Conservation (phyloP, 2,888 invertebrate genomes). For the Resseliella maxima region DNA sequence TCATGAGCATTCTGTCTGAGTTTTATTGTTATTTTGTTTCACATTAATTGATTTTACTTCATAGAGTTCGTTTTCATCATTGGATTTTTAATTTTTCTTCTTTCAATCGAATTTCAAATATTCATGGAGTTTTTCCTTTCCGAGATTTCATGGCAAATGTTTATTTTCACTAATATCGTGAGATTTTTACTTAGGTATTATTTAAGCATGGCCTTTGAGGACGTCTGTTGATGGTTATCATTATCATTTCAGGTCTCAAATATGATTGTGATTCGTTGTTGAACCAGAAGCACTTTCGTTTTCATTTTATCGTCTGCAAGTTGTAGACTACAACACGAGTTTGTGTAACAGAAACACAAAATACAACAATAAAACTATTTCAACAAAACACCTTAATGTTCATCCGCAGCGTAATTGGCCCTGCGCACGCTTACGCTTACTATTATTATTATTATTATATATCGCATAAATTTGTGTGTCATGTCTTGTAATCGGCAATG, state of each 20-base stretch:
- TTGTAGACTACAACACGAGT: neutral
- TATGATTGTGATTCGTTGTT: neutral
- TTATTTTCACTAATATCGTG: neutral
- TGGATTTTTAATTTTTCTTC: too few relatives aligned
- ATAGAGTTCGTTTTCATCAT: too few relatives aligned
- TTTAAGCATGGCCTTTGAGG: neutral
- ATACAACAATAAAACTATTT: neutral
- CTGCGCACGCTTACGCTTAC: neutral
- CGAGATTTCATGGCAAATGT: neutral
- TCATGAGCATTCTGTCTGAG: too few relatives aligned
- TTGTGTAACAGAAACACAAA: neutral
- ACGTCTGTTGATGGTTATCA: neutral
- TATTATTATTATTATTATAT: neutral
- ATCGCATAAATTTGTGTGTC: neutral
- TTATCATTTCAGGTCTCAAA: neutral
- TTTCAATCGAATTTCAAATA: too few relatives aligned
- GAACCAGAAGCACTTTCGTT: neutral
- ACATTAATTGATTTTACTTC: too few relatives aligned
- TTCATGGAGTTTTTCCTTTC: neutral
- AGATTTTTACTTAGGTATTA: neutral
- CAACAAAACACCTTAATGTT: slow-evolving; percentile 25
- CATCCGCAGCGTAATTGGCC: slow-evolving; percentile 36
- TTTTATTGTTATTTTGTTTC: too few relatives aligned
- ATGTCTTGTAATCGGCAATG: neutral
- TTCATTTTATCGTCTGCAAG: neutral